Evolutionary conservation across 2,888 invertebrate species (phyloP).

Genomic region (Empis stercorea): DNA sequence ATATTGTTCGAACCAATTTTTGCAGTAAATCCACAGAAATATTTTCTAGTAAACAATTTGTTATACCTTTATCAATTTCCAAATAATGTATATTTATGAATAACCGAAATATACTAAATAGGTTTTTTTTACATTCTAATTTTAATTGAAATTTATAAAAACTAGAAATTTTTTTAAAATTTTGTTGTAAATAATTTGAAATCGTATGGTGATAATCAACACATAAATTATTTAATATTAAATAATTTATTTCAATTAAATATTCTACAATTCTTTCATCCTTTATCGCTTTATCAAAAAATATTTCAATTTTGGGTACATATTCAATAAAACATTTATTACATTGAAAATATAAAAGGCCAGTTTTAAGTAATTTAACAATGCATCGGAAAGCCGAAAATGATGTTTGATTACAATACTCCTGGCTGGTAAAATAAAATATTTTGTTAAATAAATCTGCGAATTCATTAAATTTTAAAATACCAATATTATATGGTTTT

Average conservation of each 20-base stretch:
- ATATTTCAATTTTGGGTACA: not conserved
- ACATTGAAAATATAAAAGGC: not conserved
- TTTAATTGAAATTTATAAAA: constrained; percentile 24
- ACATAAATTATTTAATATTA: constrained; percentile 14
- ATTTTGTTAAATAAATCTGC: no score
- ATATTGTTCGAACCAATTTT: not conserved
- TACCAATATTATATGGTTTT: not conserved
- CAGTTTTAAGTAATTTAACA: not conserved
- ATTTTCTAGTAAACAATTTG: not conserved
- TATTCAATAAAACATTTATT: not conserved
- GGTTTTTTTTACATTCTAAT: constrained; percentile 20
- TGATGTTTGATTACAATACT: not conserved
- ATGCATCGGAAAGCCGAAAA: not conserved
- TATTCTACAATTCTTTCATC: not conserved
- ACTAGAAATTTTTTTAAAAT: constrained; percentile 23
- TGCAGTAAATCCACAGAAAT: not conserved
- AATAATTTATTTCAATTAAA: not conserved
- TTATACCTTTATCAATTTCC: not conserved
- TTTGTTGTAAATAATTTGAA: constrained; percentile 21
- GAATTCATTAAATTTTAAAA: not conserved
- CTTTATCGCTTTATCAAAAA: not conserved
- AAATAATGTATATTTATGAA: not conserved
- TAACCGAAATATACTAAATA: not conserved
- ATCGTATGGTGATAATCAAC: constrained; percentile 25
- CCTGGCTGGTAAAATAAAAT: not conserved